Evolutionary conservation across 2,797 vertebrate genomes (phyloP), one percentile per base, ranked within the genome.

Genomic region (Nannoperca obscura): DNA sequence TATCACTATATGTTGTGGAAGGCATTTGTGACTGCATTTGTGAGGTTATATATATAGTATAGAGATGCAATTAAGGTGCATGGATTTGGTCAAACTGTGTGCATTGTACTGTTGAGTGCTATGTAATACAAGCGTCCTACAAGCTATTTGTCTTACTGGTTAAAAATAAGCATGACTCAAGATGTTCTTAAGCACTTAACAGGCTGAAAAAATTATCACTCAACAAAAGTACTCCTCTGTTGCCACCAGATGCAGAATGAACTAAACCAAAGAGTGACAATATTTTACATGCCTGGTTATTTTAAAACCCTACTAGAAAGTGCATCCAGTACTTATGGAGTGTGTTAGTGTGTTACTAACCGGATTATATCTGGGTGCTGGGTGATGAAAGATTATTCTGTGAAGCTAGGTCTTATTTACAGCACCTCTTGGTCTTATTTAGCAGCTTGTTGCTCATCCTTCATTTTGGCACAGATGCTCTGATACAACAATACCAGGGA

Each of bases 351-450:
- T 81, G 70, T 66, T 49, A 13, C 44, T 78, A 68, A 83, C 52
- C 71, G 78, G 71, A 84, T 89, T 89, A 80, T 76, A 76, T 75
- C 11, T 34, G 32, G 22, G 57, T 73, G 64, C 70, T 64, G 62
- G 38, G n/a, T n/a, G n/a, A 57, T 71, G 80, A 70, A 42, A 50
- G 47, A 74, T 68, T 82, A 80, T 88, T 89, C 70, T 84, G 66
- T 44, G 49, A 77, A 46, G 66, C 46, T 30, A 2, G 1, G 44
- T 78, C 32, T 72, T 74, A 76, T 64, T 76, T 58, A 27, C 71
- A 57, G 44, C 55, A 49, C 19, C 38, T 66, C 54, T 59, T 42
- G 15, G 53, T 71, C 32, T 76, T 44, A 32, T 89, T 87, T 78
- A 79, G 76, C 50, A 47, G 63, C 74, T 61, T 40, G 59, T 49